Evolutionary conservation across 2,113 vertebrate genomes (phyloP).

Genomic region (Rostratula benghalensis): DNA sequence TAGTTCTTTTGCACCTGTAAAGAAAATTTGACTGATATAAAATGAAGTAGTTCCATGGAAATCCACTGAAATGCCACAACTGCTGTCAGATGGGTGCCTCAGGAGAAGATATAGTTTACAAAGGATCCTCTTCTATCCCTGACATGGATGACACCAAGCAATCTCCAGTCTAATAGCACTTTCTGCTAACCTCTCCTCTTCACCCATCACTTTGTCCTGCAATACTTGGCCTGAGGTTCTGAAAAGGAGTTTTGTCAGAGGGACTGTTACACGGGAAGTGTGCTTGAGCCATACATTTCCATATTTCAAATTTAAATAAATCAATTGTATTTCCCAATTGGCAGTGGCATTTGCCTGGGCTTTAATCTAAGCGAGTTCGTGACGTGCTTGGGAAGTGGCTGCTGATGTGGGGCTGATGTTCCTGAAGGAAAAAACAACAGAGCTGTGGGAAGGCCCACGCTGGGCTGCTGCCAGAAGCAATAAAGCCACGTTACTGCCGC

Average conservation of each 20-base stretch:
- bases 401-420: not conserved
- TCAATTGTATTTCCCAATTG: not conserved
- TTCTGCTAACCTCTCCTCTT: not conserved
- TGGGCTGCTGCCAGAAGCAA: slow-evolving; percentile 26
- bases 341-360: not conserved
- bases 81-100: not conserved
- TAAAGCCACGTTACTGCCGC: not conserved
- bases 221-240: not conserved
- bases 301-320: not conserved
- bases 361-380: not conserved
- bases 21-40: not conserved
- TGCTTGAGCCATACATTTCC: not conserved
- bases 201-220: not conserved
- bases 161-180: not conserved
- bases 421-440: not conserved
- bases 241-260: not conserved
- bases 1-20: not conserved
- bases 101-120: not conserved
- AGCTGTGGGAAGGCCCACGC: not conserved
- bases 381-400: not conserved
- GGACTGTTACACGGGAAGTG: not conserved
- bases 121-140: not conserved
- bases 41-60: not conserved
- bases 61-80: not conserved
- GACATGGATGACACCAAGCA: not conserved